These are phyloP conservation scores for Podocnemis expansa DNA, from an alignment of 2,113 vertebrate genomes.

Conservation along the genomic window DNA sequence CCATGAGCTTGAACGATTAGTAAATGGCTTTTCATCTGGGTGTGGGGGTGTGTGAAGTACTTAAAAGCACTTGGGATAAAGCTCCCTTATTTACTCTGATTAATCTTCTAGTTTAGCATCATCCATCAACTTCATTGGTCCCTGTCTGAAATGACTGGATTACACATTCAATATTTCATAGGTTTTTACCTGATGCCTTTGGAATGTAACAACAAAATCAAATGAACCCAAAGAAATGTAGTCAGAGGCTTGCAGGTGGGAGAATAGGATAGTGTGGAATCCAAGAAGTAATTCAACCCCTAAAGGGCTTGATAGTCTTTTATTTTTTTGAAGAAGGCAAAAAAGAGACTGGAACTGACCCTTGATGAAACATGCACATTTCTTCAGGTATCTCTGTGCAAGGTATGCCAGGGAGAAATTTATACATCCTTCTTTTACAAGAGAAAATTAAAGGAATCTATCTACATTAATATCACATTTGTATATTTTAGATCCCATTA, in stretches of 20 bases:
- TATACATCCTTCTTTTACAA: not conserved
- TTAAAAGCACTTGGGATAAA: not conserved
- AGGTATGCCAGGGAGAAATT: not conserved
- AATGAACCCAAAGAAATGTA: not conserved
- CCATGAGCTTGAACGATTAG: not conserved
- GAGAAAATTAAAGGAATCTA: not conserved
- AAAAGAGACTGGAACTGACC: not conserved
- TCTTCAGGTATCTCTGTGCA: not conserved
- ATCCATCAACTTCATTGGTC: not conserved
- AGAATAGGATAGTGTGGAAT: conserved; percentile 12
- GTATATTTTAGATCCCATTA: not conserved
- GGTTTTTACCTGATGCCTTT: not conserved
- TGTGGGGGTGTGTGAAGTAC: not conserved
- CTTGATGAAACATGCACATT: not conserved
- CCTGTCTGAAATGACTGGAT: not conserved
- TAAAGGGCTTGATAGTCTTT: conserved; percentile 52
- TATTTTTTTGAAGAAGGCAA: conserved; percentile 39
- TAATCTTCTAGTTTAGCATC: not conserved
- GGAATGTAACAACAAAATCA: not conserved
- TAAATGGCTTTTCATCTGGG: not conserved
- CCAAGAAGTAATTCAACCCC: conserved; percentile 17
- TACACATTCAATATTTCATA: not conserved
- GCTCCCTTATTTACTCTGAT: not conserved
- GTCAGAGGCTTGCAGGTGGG: conserved; percentile 35
- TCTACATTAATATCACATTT: not conserved